Evolutionary conservation across 2,797 vertebrate genomes (phyloP).

Genomic region (Anolis apletophallus): DNA sequence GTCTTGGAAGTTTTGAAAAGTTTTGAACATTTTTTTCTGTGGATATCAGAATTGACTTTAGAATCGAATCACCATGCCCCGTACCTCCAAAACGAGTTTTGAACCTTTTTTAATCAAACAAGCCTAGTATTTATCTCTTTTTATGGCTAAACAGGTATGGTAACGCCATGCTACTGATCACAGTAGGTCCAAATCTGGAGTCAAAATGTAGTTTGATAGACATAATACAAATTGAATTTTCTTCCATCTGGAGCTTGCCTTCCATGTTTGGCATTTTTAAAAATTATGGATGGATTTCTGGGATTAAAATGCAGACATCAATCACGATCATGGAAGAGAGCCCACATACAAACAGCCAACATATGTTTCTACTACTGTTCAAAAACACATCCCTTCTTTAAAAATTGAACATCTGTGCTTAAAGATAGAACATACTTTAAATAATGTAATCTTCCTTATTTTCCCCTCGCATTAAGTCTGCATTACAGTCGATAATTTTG

Average conservation of each 20-base stretch:
- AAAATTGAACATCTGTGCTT: not conserved
- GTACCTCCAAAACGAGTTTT: too few species aligned
- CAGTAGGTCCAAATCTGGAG: not conserved
- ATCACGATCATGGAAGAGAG: slow-evolving; percentile 27
- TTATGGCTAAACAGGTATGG: not conserved
- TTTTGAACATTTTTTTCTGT: too few species aligned
- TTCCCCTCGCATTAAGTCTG: not conserved
- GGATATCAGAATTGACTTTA: too few species aligned
- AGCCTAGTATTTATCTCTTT: too few species aligned
- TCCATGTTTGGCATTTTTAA: not conserved
- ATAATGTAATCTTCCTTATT: not conserved
- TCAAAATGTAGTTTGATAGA: not conserved
- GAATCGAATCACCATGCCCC: too few species aligned
- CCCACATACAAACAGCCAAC: not conserved
- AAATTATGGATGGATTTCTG: not conserved
- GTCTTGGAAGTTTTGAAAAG: too few species aligned
- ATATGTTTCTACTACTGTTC: slow-evolving; percentile 17
- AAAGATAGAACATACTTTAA: not conserved
- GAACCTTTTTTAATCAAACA: too few species aligned
- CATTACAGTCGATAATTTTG: slow-evolving; percentile 8
- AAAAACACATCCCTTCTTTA: slow-evolving; percentile 31
- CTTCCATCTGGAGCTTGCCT: not conserved
- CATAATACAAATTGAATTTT: not conserved
- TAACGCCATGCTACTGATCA: not conserved
- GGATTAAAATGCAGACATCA: slow-evolving; percentile 16